Conservation (phyloP, 2,888 invertebrate genomes). For the Drosophila multiciliata region DNA sequence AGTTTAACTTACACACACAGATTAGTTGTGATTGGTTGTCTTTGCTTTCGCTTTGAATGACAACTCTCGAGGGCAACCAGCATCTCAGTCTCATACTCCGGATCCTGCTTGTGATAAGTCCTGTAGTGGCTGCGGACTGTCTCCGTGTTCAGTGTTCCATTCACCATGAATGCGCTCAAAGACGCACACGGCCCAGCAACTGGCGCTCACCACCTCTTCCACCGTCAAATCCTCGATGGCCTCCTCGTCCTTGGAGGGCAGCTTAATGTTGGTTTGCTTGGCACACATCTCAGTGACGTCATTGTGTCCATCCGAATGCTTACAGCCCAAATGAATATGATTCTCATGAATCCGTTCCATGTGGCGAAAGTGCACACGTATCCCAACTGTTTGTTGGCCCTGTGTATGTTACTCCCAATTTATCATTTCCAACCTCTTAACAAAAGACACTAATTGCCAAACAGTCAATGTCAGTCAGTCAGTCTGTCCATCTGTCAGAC, state of each 20-base stretch:
- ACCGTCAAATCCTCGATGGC: conserved; percentile 67
- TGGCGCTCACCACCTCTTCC: conserved; percentile 58
- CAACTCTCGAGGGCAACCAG: conserved; percentile 64
- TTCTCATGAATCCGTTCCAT: conserved; percentile 70
- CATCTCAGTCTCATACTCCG: conserved; percentile 74
- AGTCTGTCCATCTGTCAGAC: not conserved
- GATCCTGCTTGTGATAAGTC: conserved; percentile 55
- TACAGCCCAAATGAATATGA: conserved; percentile 73
- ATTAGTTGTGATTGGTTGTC: not conserved
- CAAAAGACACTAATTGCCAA: not conserved
- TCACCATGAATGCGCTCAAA: conserved; percentile 60
- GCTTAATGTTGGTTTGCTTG: conserved; percentile 55
- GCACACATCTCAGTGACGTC: conserved; percentile 67
- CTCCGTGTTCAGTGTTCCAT: conserved; percentile 59
- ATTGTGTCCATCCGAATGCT: conserved; percentile 76
- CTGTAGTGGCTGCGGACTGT: conserved; percentile 60
- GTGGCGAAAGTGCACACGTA: conserved; percentile 52
- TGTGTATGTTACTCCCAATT: not conserved
- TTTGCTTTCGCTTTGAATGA: conserved; percentile 57
- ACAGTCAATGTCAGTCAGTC: not conserved
- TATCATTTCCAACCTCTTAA: not conserved
- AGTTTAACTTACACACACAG: not conserved
- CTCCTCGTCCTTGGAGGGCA: conserved; percentile 67
- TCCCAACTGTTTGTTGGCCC: not conserved
- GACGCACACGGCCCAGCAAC: conserved; percentile 73